Evolutionary conservation across 2,797 vertebrate species (phyloP).

Genomic region (Staurois parvus): DNA sequence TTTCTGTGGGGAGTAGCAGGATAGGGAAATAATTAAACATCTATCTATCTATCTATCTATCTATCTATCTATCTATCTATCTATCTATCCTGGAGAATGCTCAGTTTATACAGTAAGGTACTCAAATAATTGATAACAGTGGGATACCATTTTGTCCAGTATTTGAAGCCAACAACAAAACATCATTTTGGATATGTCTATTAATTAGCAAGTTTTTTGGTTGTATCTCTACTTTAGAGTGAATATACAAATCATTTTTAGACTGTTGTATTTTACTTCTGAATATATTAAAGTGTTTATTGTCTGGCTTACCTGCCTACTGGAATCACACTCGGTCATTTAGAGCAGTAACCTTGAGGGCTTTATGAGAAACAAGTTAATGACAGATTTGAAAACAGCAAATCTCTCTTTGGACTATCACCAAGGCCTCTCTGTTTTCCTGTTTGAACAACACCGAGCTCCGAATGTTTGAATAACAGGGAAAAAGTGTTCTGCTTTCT

Average conservation of each 20-base stretch:
- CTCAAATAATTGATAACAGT: no score
- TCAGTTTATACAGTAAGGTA: not conserved
- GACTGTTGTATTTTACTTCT: not conserved
- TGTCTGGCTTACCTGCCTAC: not conserved
- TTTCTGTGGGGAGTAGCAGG: not conserved
- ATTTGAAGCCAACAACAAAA: no score
- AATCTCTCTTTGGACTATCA: not conserved
- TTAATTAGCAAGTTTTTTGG: not conserved
- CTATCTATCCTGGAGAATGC: not conserved
- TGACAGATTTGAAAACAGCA: not conserved
- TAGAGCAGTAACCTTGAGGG: not conserved
- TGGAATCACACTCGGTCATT: not conserved
- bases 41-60: no score
- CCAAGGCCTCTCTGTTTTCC: not conserved
- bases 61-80: no score
- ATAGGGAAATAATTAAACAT: not conserved
- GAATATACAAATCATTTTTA: not conserved
- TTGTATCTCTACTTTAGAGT: not conserved
- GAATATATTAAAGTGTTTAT: not conserved
- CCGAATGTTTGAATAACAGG: not conserved
- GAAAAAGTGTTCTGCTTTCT: not conserved
- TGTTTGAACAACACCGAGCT: not conserved
- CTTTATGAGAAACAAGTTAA: not conserved
- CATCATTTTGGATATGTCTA: not conserved
- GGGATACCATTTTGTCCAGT: no score